Evolutionary conservation across 2,797 vertebrate genomes (phyloP), one percentile per base, ranked within the genome.

Genomic region (Mormyrops boulengeri): DNA sequence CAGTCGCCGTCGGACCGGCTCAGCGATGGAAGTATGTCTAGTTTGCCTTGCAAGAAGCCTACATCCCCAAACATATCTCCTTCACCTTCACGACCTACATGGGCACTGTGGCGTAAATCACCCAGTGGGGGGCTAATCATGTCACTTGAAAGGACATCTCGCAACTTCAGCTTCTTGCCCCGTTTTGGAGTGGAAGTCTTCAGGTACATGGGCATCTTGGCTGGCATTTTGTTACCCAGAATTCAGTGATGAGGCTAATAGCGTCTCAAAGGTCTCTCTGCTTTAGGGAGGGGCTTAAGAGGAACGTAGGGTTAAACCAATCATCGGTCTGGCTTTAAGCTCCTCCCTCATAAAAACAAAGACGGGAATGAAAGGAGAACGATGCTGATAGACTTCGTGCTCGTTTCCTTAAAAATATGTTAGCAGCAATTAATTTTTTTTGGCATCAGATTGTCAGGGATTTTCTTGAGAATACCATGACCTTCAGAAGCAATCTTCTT

Each of bases 41-140:
- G 94, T 91, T 96, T 96, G 0, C 96, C 97, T 92, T 95, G 95
- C 19, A 97, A 93, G 92, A 97, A 97, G n/a, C 94, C 94, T 80
- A 97, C 95, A 8, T 97, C 97, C 2, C 97, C 97, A 2, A 97
- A 97, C 96, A 97, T 97, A 94, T 96, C 96, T 0, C 93, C 94
- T 85, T 96, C 92, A 0, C 97, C 96, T 0, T 96, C 95, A 0
- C 93, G 94, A 8, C 97, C 97, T 50, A 97, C 96, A 3, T 97
- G 97, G 11, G 96, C 96, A 0, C 96, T 97, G 95, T 97, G 97
- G 1, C 96, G 95, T 0, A 97, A 94, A 44, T 97, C 97, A 0
- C 97, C 97, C 88, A 97, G 92, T 0, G 97, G 97, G 0, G 97
- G 96, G 91, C 97, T 97, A 92, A 97, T 97, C 97, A 97, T 97